Evolutionary conservation across 2,797 vertebrate genomes (phyloP).

Genomic region (Enteromius treurensis): DNA sequence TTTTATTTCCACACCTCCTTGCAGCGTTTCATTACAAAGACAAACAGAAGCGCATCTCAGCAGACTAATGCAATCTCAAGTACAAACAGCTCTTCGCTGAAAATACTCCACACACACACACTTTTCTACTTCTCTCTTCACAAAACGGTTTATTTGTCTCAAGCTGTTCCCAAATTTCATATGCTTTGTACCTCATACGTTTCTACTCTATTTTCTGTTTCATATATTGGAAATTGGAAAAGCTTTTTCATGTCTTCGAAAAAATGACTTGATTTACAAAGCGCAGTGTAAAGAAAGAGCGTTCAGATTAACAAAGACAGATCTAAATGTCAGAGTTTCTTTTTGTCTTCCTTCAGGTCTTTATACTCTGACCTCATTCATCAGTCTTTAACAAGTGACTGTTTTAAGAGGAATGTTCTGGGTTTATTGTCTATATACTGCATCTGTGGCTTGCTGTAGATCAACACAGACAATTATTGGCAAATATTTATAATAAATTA

Average conservation of each 20-base stretch:
- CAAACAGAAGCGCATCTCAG: slow-evolving; percentile 20
- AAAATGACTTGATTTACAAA: slow-evolving; percentile 2
- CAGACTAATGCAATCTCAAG: slow-evolving; percentile 35
- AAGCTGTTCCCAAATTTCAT: slow-evolving; percentile 16
- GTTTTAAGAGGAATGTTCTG: background rate
- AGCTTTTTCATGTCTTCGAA: slow-evolving; percentile 4
- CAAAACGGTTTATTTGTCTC: slow-evolving; percentile 30
- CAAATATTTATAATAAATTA: background rate
- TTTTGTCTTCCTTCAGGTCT: slow-evolving; percentile 1
- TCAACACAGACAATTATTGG: background rate
- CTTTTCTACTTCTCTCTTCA: background rate
- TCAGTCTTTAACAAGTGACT: background rate
- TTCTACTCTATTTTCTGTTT: slow-evolving; percentile 14
- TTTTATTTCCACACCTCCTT: slow-evolving; percentile 1
- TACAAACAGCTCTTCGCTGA: slow-evolving; percentile 12
- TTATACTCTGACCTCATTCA: background rate
- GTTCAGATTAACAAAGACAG: background rate
- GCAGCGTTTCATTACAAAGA: slow-evolving; percentile 32
- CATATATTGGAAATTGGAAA: slow-evolving; percentile 13
- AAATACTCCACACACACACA: slow-evolving; percentile 2
- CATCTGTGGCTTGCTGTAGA: background rate
- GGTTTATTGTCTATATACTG: background rate
- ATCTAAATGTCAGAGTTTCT: slow-evolving; percentile 6
- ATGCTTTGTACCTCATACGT: slow-evolving; percentile 17
- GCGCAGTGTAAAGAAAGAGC: background rate